These are phyloP conservation scores for Drosophila saltans DNA, from an alignment of 1,140 invertebrate species.

Conservation along the genomic window DNA sequence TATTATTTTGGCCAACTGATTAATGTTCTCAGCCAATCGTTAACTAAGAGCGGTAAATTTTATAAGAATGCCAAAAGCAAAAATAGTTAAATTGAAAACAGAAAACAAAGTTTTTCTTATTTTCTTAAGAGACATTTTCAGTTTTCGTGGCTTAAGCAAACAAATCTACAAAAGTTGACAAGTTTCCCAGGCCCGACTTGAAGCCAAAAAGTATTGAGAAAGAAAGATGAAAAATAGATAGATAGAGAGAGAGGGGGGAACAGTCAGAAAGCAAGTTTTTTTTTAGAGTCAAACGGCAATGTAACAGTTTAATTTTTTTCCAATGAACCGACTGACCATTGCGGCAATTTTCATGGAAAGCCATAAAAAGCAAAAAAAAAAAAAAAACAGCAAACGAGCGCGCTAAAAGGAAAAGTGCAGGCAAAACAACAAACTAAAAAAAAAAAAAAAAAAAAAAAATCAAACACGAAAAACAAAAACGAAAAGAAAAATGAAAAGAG, in stretches of 20 bases:
- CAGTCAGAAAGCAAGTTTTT: slow-evolving; percentile 45
- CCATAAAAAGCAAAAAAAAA: slow-evolving; percentile 62
- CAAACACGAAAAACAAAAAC: slow-evolving; percentile 48
- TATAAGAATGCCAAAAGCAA: slow-evolving; percentile 18
- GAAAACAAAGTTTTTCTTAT: slow-evolving; percentile 16
- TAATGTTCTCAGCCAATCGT: slow-evolving; percentile 31
- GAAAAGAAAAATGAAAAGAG: slow-evolving; percentile 58
- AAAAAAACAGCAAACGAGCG: slow-evolving; percentile 50
- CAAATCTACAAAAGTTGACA: slow-evolving; percentile 1
- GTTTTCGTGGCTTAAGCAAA: slow-evolving; percentile 34
- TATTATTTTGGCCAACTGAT: slow-evolving; percentile 54
- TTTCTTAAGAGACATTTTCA: slow-evolving; percentile 6
- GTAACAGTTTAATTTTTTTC: slow-evolving; percentile 73
- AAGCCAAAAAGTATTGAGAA: background rate
- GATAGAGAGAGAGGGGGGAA: slow-evolving; percentile 1
- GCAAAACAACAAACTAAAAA: slow-evolving; percentile 37
- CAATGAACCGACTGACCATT: slow-evolving; percentile 61
- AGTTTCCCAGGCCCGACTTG: slow-evolving; percentile 38
- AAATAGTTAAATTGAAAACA: slow-evolving; percentile 7
- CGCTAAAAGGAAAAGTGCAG: slow-evolving; percentile 78
- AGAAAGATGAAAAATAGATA: slow-evolving; percentile 20
- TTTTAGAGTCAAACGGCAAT: slow-evolving; percentile 43
- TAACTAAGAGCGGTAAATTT: background rate
- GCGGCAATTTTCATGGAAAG: slow-evolving; percentile 75
- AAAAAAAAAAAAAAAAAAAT: slow-evolving; percentile 72